Evolutionary conservation across 2,888 invertebrate genomes (phyloP), one percentile per base, ranked within the genome.

Genomic region (Agriopis leucophaearia): DNA sequence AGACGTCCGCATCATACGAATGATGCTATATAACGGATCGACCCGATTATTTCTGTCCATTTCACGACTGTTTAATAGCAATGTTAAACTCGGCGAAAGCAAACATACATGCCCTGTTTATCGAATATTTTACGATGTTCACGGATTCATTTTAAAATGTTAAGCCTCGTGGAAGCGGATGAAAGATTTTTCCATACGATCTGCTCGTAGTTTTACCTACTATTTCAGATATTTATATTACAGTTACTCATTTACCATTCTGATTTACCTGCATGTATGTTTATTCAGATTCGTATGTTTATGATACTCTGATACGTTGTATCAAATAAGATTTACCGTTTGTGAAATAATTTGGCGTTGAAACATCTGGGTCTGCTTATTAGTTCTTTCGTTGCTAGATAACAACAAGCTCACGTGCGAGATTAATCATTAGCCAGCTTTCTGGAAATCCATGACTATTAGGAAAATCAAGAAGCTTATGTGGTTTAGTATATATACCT

Each of bases 1-100:
- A 86, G 82, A 89, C 91, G 89, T 88, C 78, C 78, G 81, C 87
- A 85, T 91, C 90, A 92, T 92, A 91, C 91, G 87, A 92, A 93
- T 91, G 91, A 90, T 85, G 87, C 87, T 87, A 84, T 91, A 86
- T 93, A 93, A 93, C 92, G 92, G 93, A 91, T 90, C 91, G 91
- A 85, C 89, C 91, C 88, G 92, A 92, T 94, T 94, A 93, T 93
- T 93, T 92, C 92, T 92, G 93, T 91, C 88, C 90, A 92, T 91
- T 92, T 92, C 93, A 92, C 84, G 92, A 91, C 93, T 93, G 93
- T 92, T 93, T 93, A 92, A 93, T 93, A 92, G 93, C 93, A 93
- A 92, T 92, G 93, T 92, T 91, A 90, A 91, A 91, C 88, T 90
- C 90, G 84, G 88, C 89, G 88, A 92, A 92, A 92, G 91, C 92